phyloP scores from a whole-genome alignment of 2,797 vertebrate genomes.

The Podarcis siculus region DNA sequence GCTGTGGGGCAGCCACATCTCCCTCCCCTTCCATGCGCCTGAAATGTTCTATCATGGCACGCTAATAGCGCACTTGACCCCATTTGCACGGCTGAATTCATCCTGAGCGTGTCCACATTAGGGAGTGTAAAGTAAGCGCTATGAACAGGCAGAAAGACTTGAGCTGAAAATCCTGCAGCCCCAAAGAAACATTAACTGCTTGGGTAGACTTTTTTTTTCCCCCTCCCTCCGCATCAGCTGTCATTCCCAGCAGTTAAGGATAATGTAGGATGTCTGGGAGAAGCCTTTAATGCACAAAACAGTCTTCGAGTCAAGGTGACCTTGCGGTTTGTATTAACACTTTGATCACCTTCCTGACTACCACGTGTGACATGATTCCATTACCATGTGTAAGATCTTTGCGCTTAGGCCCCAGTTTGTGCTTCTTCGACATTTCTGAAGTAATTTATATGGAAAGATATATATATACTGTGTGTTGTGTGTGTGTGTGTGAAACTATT shows the following conservation, averaged over 20 bases:
- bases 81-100: slow-evolving; percentile 15
- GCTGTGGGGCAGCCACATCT: neutral
- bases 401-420: slow-evolving; percentile 65
- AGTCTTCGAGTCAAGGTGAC: slow-evolving; percentile 66
- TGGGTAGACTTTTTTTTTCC: slow-evolving; percentile 25
- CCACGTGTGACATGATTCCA: slow-evolving; percentile 66
- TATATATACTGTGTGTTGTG: too few species aligned
- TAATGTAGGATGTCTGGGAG: slow-evolving; percentile 33
- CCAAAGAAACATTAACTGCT: slow-evolving; percentile 9
- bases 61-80: neutral
- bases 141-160: neutral
- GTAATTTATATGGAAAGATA: slow-evolving; percentile 64
- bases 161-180: slow-evolving; percentile 9
- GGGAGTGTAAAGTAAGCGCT: slow-evolving; percentile 14
- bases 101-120: neutral
- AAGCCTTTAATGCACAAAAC: slow-evolving; percentile 46
- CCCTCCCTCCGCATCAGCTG: slow-evolving; percentile 27
- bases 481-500: slow-evolving; percentile 46
- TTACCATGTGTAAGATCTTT: slow-evolving; percentile 68
- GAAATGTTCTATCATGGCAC: neutral
- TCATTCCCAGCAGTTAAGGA: slow-evolving; percentile 41
- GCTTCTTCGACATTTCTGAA: slow-evolving; percentile 69
- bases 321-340: slow-evolving; percentile 63
- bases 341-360: slow-evolving; percentile 67
- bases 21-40: too few species aligned